Evolutionary conservation across 1,140 invertebrate genomes (phyloP).

Genomic region (Tribolium castaneum): DNA sequence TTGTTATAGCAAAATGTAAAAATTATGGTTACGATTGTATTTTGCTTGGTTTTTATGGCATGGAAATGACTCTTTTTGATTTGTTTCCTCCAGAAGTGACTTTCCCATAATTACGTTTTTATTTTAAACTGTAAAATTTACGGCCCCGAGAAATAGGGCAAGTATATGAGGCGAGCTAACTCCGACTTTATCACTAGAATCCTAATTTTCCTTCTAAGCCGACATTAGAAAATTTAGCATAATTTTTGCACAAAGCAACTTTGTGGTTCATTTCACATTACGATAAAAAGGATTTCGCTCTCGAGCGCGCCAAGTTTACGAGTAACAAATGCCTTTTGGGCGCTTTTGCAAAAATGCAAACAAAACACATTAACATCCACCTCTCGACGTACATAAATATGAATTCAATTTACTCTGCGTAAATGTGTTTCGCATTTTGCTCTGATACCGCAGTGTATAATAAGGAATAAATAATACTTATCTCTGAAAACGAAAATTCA

Average conservation of each 20-base stretch:
- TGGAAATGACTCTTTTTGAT: slow-evolving; percentile 16
- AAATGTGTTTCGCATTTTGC: slow-evolving; percentile 39
- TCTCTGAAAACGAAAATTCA: slow-evolving; percentile 40
- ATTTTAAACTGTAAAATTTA: slow-evolving; percentile 8
- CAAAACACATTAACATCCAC: slow-evolving; percentile 28
- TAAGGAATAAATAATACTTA: slow-evolving; percentile 43
- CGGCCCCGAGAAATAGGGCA: background rate
- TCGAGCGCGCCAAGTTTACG: too few species aligned
- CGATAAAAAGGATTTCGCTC: too few species aligned
- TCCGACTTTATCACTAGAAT: background rate
- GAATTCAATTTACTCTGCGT: slow-evolving; percentile 41
- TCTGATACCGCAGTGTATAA: slow-evolving; percentile 27
- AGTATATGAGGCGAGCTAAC: background rate
- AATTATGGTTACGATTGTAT: slow-evolving; percentile 24
- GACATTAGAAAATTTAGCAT: too few species aligned
- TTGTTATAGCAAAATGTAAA: slow-evolving; percentile 14
- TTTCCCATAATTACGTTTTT: background rate
- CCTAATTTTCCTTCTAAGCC: too few species aligned
- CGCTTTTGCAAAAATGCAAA: slow-evolving; percentile 23
- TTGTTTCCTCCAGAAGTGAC: background rate
- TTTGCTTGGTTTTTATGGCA: background rate
- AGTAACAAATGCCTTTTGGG: background rate
- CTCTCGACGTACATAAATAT: slow-evolving; percentile 39
- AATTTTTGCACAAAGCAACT: background rate
- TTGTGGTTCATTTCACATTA: background rate